A percentile compares a stretch with the other conserved stretches of the same genome.
Conservation (phyloP, 2,888 invertebrate genomes). For the Dinocampus coccinellae region DNA sequence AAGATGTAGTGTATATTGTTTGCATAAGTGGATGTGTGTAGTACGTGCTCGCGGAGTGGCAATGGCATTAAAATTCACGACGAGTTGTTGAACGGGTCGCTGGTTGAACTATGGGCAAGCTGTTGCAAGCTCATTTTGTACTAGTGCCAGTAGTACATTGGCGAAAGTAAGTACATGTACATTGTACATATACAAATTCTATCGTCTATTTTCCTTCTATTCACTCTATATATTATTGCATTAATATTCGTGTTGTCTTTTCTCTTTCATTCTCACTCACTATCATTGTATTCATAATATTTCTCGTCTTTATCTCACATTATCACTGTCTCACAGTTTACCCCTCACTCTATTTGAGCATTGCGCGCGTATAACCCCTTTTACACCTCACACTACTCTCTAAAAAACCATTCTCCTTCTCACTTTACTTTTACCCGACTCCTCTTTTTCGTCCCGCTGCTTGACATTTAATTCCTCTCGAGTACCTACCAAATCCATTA, state of each 20-base stretch:
- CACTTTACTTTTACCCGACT: not conserved
- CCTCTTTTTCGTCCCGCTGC: slow-evolving; percentile 44
- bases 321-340: no score
- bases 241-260: not conserved
- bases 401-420: not conserved
- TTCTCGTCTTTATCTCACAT: no score
- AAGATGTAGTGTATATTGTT: not conserved
- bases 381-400: slow-evolving; percentile 7
- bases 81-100: slow-evolving; percentile 52
- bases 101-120: slow-evolving; percentile 64
- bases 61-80: slow-evolving; percentile 63
- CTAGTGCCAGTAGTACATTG: slow-evolving; percentile 20
- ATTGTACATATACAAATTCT: slow-evolving; percentile 30
- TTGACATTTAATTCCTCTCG: slow-evolving; percentile 52
- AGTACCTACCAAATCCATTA: slow-evolving; percentile 50
- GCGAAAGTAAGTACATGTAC: slow-evolving; percentile 32
- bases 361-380: not conserved
- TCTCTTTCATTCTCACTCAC: slow-evolving; percentile 3
- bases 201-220: slow-evolving; percentile 28
- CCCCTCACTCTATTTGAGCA: not conserved
- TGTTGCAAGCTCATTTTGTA: slow-evolving; percentile 55
- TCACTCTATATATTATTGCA: slow-evolving; percentile 29
- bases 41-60: slow-evolving; percentile 43
- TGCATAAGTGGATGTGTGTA: slow-evolving; percentile 28
- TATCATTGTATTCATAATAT: not conserved